phyloP scores from a whole-genome alignment of 2,797 vertebrate species.

The Trematomus bernacchii region DNA sequence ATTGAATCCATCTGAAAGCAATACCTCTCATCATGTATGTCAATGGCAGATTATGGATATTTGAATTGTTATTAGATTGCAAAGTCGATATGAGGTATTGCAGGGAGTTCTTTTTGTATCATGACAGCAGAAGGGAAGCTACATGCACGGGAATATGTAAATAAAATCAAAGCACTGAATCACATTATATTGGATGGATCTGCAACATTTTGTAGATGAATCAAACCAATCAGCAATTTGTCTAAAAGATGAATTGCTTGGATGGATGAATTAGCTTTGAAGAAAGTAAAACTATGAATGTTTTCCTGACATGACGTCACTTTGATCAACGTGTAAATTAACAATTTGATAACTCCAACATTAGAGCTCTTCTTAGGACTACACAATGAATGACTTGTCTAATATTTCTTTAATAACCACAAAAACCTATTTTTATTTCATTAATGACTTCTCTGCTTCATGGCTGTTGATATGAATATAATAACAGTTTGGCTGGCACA shows the following conservation, averaged over 20 bases:
- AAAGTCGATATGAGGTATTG: slow-evolving; percentile 14
- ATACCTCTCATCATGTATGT: slow-evolving; percentile 34
- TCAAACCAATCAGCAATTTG: too few relatives aligned
- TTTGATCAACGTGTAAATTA: too few relatives aligned
- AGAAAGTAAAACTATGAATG: too few relatives aligned
- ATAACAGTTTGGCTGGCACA: not conserved
- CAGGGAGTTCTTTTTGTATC: not conserved
- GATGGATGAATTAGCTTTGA: too few relatives aligned
- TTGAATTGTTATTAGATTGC: slow-evolving; percentile 36
- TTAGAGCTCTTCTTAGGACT: too few relatives aligned
- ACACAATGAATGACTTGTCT: too few relatives aligned
- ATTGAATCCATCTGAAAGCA: slow-evolving; percentile 54
- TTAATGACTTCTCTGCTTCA: not conserved
- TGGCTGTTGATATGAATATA: slow-evolving; percentile 1
- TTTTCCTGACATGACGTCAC: too few relatives aligned
- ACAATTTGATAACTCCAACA: too few relatives aligned
- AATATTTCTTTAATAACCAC: not conserved
- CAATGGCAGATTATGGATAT: slow-evolving; percentile 54
- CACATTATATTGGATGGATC: not conserved
- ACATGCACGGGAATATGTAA: not conserved
- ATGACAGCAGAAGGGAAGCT: not conserved
- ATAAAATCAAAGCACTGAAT: not conserved
- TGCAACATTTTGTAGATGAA: too few relatives aligned
- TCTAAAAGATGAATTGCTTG: too few relatives aligned
- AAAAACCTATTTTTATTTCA: not conserved